A percentile compares a stretch with the other conserved stretches of the same genome.
Evolutionary conservation across 2,113 vertebrate genomes (phyloP).

Genomic region (Tupaia chinensis): DNA sequence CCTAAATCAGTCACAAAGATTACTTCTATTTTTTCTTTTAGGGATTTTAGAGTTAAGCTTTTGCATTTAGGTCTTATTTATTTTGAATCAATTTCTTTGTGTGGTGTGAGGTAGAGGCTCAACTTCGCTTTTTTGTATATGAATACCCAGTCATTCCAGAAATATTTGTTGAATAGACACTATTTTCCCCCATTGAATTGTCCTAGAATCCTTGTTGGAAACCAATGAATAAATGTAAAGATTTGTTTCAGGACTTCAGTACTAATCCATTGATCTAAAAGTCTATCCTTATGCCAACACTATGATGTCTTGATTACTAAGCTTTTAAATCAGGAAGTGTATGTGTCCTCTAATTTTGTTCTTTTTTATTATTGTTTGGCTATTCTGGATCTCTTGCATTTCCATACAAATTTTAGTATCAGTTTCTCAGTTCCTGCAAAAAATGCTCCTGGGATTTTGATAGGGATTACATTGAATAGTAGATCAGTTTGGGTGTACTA

Average conservation of each 20-base stretch:
- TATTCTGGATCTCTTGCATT: neutral
- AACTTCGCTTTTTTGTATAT: neutral
- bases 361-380: neutral
- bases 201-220: neutral
- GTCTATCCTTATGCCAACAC: neutral
- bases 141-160: neutral
- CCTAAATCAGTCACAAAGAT: neutral
- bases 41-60: neutral
- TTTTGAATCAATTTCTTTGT: slow-evolving; percentile 45
- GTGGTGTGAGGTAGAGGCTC: neutral
- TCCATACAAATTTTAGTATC: neutral
- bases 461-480: neutral
- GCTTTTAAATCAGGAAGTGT: neutral
- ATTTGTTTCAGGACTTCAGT: neutral
- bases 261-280: neutral
- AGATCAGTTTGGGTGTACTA: neutral
- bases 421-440: neutral
- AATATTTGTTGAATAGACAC: neutral
- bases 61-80: slow-evolving; percentile 1
- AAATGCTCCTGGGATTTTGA: neutral
- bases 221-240: neutral
- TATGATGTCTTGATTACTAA: neutral
- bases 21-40: neutral
- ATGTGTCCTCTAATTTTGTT: neutral
- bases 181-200: neutral